phyloP scores from a whole-genome alignment of 2,113 vertebrate species.

The Syrmaticus mikado region DNA sequence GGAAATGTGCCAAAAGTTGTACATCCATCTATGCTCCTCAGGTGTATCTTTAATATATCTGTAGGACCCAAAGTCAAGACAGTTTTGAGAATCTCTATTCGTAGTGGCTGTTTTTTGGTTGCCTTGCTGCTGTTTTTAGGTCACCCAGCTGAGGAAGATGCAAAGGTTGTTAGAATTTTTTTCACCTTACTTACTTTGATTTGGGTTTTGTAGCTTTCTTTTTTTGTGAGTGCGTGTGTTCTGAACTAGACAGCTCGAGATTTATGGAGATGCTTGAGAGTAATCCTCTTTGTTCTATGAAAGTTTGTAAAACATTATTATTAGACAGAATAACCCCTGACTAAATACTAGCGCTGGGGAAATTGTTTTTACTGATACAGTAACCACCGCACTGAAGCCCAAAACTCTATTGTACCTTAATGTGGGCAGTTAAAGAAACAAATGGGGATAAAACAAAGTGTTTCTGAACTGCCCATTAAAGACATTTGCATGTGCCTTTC shows the following conservation, averaged over 20 bases:
- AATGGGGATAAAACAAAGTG: conserved; percentile 57
- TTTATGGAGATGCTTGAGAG: not conserved
- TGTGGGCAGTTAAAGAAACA: conserved; percentile 48
- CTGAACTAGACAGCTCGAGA: not conserved
- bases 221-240: not conserved
- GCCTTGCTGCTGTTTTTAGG: not conserved
- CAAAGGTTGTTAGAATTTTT: not conserved
- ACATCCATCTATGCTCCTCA: not conserved
- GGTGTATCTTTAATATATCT: not conserved
- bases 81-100: not conserved
- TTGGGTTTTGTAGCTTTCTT: not conserved
- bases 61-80: not conserved
- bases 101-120: not conserved
- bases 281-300: conserved; percentile 21
- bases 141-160: not conserved
- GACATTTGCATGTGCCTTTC: conserved; percentile 71
- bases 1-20: not conserved
- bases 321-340: conserved; percentile 29
- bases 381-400: conserved; percentile 47
- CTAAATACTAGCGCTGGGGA: conserved; percentile 50
- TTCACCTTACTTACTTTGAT: not conserved
- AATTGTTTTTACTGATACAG: conserved; percentile 44
- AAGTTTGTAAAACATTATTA: not conserved
- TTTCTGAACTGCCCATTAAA: conserved; percentile 56
- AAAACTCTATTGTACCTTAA: conserved; percentile 61